Percentiles rank a stretch among this genome's conserved stretches.
Evolutionary conservation across 2,888 invertebrate genomes (phyloP).

Genomic region (Ligdia adustata): DNA sequence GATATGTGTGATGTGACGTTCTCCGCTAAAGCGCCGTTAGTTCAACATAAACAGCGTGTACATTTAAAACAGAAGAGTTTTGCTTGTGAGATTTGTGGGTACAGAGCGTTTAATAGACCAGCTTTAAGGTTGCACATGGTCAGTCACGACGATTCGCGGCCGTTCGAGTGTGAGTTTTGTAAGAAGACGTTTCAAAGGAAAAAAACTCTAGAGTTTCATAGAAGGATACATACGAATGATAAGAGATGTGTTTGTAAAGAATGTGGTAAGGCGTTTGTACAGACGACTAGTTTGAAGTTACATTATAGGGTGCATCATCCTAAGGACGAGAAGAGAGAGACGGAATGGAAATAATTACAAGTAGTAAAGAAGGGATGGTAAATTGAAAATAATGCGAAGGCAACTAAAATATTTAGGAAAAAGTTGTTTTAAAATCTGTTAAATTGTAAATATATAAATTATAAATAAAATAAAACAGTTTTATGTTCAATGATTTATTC

Average conservation of each 20-base stretch:
- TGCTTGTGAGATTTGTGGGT: slow-evolving; percentile 66
- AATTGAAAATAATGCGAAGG: too few relatives aligned
- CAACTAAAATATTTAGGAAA: too few relatives aligned
- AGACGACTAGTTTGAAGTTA: slow-evolving; percentile 81
- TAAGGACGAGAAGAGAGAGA: slow-evolving; percentile 29
- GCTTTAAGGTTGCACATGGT: slow-evolving; percentile 78
- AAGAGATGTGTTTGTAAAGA: slow-evolving; percentile 70
- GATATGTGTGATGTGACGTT: slow-evolving; percentile 60
- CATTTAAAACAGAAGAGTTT: slow-evolving; percentile 65
- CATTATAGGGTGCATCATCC: slow-evolving; percentile 81
- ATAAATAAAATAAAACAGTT: too few relatives aligned
- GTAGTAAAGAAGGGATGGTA: too few relatives aligned
- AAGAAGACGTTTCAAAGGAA: slow-evolving; percentile 84
- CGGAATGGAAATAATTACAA: slow-evolving; percentile 2
- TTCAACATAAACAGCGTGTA: slow-evolving; percentile 58
- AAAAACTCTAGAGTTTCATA: slow-evolving; percentile 80
- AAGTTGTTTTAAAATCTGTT: too few relatives aligned
- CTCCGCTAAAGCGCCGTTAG: slow-evolving; percentile 52
- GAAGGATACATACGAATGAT: slow-evolving; percentile 82
- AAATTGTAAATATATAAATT: too few relatives aligned
- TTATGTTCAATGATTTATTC: too few relatives aligned
- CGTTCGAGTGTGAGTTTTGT: slow-evolving; percentile 82
- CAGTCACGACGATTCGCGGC: slow-evolving; percentile 81
- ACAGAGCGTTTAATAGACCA: slow-evolving; percentile 69
- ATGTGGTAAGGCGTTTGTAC: slow-evolving; percentile 83